Base-by-base conservation (phyloP, 2,113 vertebrate species). In the Aix galericulata region DNA sequence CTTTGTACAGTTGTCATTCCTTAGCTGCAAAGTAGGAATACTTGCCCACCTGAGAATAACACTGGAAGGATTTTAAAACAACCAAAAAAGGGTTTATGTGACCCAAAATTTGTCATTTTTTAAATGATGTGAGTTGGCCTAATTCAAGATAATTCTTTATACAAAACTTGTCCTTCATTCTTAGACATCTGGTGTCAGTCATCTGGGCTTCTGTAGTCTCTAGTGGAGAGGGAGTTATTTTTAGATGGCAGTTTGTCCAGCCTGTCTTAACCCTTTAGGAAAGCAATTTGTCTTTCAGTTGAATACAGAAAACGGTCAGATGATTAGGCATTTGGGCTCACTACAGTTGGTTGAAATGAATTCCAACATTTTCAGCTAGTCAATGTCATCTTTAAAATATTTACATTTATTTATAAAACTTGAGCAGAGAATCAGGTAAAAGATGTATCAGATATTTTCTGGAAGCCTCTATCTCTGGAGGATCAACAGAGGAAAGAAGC, bases 191-290 rank as follows among this genome's bases (percentile, higher is more conserved):
- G 25, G 11, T 59, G 76, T 55, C 1, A 80, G 86, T 86, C 86
- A 64, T 74, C 82, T 83, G 73, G 62, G n/a, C n/a, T 64, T 95
- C 55, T 95, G 86, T 50, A 53, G 72, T 86, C 72, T 90, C 55
- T 46, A 74, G 46, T 71, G 79, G 44, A 93, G 52, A 77, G 86
- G 59, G 88, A 94, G 72, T 90, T 95, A 86, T 78, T 90, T 94
- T 81, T 85, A 90, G 80, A 67, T 86, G 88, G 73, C 92, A 59
- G 25, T 75, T 83, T 95, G 82, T 89, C 88, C 88, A 94, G 64
- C 52, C 42, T 86, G 59, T 59, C 64, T 95, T 96, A 95, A 93
- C 91, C 88, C 95, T 96, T 95, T 92, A 86, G 68, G 44, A 93
- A 71, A 83, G 88, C 59, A 83, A 5, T 95, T 90, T 83, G 27